Evolutionary conservation across 2,797 vertebrate species (phyloP), one percentile per base, ranked within the genome.

Genomic region (Myotis daubentonii): DNA sequence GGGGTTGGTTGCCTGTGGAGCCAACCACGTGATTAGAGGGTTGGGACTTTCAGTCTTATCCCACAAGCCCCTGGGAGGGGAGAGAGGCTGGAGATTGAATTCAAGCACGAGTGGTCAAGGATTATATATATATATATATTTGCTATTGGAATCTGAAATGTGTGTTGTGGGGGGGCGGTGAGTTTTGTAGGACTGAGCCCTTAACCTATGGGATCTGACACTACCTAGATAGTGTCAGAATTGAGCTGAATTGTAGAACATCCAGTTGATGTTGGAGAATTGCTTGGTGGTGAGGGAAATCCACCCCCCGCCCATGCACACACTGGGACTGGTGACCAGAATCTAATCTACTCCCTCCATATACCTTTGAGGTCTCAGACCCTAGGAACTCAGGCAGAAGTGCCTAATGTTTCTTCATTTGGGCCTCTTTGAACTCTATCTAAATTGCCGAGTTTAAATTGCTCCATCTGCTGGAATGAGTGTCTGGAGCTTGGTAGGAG

Each of bases 351-450:
- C 20, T 78, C n/a, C 82, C 15, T 78, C 44, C 38, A 41, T 25
- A 10, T 88, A 88, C 9, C 8, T 65, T 49, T 55, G 72, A 89
- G 79, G 51, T 41, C 41, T 84, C 72, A 89, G 62, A 65, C n/a
- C n/a, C 62, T 92, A 36, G 85, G 74, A 92, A 79, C 72, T 70
- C 78, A 16, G 20, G n/a, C 41, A 41, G 51, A 87, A 44, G 28
- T 76, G 62, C 72, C 78, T 84, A 72, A 90, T 75, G 17, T 68
- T 70, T 87, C 83, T 76, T 74, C 17, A 0, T 16, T 83, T 79
- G 89, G 53, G 44, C 62, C 38, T 75, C 68, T 89, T 89, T 85
- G 72, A 86, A 95, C 17, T 74, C 74, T 71, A 6, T 71, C 55
- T 87, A 76, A 57, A 6, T 75, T 89, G 57, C 60, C 28, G 12